A percentile compares a stretch with the other conserved stretches of the same genome.
These are phyloP conservation scores for Rhombomys opimus DNA, from an alignment of 2,113 vertebrate species.

Conservation along the genomic window DNA sequence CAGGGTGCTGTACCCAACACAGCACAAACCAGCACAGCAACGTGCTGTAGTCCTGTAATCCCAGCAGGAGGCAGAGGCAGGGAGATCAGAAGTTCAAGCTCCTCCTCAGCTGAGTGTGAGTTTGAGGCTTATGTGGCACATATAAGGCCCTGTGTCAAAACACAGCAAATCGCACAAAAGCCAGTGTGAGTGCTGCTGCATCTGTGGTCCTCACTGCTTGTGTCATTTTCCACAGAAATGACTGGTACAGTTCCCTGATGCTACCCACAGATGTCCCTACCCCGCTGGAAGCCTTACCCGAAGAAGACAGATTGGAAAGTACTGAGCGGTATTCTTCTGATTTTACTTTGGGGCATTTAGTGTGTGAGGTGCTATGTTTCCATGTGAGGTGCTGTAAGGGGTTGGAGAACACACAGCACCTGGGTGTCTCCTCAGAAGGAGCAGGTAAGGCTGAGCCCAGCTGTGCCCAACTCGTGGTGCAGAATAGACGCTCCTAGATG, in stretches of 20 bases:
- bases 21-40: neutral
- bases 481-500: rapidly evolving
- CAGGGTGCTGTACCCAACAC: neutral
- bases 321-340: slow-evolving; percentile 78
- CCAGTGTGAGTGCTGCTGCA: neutral
- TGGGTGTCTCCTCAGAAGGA: neutral
- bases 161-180: neutral
- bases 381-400: neutral
- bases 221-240: slow-evolving; percentile 76
- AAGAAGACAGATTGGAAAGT: slow-evolving; percentile 86
- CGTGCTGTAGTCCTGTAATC: rapidly evolving
- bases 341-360: neutral
- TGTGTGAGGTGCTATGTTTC: neutral
- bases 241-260: slow-evolving; percentile 84
- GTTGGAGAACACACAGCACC: neutral
- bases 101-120: neutral
- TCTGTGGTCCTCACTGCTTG: neutral
- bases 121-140: neutral
- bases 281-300: slow-evolving; percentile 75
- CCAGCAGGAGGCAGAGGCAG: neutral
- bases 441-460: neutral
- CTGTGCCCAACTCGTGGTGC: rapidly evolving
- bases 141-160: neutral
- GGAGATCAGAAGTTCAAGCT: neutral
- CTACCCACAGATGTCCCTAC: slow-evolving; percentile 85